Percentiles rank a stretch among this genome's conserved stretches.
phyloP scores from a whole-genome alignment of 2,888 invertebrate species.

The Amiota minor region DNA sequence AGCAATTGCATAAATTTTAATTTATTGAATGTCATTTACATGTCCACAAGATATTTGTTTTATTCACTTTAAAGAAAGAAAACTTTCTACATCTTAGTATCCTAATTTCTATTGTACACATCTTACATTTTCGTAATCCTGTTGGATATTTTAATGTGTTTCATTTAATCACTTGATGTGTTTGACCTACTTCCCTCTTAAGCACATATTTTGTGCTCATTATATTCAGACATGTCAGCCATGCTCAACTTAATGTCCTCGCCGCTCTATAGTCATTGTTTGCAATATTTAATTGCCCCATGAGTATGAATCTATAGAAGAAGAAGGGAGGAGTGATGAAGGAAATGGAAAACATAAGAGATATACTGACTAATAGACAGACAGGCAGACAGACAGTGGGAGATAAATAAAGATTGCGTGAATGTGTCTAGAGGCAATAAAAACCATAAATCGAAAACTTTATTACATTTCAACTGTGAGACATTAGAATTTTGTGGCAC shows the following conservation, averaged over 20 bases:
- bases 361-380: too few species aligned
- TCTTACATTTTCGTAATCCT: too few species aligned
- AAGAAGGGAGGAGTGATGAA: too few species aligned
- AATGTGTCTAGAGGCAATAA: conserved; percentile 20
- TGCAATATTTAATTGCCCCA: conserved; percentile 1
- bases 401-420: not conserved
- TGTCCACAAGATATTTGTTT: too few species aligned
- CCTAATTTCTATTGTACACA: too few species aligned
- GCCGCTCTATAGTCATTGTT: not conserved
- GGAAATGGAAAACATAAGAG: too few species aligned
- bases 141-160: not conserved
- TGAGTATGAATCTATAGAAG: not conserved
- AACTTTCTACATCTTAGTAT: too few species aligned
- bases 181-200: conserved; percentile 1
- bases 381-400: not conserved
- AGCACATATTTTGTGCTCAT: not conserved
- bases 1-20: too few species aligned
- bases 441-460: conserved; percentile 17
- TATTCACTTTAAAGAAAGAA: too few species aligned
- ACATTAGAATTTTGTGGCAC: not conserved
- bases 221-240: not conserved
- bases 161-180: not conserved
- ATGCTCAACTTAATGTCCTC: not conserved
- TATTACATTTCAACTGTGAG: conserved; percentile 1
- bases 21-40: too few species aligned